phyloP scores from a whole-genome alignment of 2,888 invertebrate genomes.

The Isotomurus palustris region DNA sequence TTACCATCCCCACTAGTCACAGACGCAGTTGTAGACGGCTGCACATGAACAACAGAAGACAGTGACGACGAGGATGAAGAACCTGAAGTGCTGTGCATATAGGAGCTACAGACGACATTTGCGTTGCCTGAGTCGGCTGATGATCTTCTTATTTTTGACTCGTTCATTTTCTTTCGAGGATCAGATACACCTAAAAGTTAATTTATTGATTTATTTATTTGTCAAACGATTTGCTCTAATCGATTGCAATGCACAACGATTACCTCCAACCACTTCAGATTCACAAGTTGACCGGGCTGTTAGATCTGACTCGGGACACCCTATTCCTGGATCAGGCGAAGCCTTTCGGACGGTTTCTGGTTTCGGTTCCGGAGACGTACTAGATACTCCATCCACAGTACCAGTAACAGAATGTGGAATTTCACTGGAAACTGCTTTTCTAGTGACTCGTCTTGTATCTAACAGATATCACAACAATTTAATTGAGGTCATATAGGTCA shows the following conservation, averaged over 20 bases:
- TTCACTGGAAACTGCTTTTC: constrained; percentile 1
- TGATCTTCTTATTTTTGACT: constrained; percentile 41
- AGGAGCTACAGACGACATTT: constrained; percentile 4
- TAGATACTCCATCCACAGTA: constrained; percentile 42
- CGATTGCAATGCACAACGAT: background rate
- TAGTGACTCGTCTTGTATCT: background rate
- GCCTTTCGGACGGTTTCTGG: constrained; percentile 45
- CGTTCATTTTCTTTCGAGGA: constrained; percentile 35
- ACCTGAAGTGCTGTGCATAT: constrained; percentile 14
- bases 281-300: constrained; percentile 16
- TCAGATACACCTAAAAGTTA: constrained; percentile 19
- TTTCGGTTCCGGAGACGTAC: constrained; percentile 46
- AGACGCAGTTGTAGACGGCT: constrained; percentile 12
- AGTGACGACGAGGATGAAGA: constrained; percentile 5
- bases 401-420: background rate
- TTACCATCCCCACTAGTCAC: constrained; percentile 44
- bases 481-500: background rate
- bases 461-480: background rate
- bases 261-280: background rate
- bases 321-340: constrained; percentile 44
- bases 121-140: constrained; percentile 44
- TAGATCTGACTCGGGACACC: constrained; percentile 30
- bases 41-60: constrained; percentile 12
- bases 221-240: too few relatives aligned
- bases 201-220: too few relatives aligned